Conservation (phyloP, 2,113 vertebrate species). For the Mirza zaza region DNA sequence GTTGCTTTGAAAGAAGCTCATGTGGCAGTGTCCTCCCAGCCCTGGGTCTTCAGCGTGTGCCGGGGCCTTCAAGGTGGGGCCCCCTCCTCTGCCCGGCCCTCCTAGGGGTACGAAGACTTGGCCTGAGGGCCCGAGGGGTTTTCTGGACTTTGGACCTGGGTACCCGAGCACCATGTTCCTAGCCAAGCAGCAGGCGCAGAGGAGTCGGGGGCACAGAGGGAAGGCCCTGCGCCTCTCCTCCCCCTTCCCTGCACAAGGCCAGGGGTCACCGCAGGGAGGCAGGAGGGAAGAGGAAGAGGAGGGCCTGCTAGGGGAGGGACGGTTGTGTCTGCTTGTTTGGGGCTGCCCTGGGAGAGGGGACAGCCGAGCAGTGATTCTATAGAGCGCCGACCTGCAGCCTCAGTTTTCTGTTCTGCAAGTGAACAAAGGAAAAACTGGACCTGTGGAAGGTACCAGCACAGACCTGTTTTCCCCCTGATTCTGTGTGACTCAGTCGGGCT, state of each 20-base stretch:
- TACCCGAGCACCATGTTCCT: not conserved
- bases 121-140: too few species aligned
- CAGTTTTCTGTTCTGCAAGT: not conserved
- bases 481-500: not conserved
- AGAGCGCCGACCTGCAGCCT: not conserved
- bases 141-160: not conserved
- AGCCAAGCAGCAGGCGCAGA: not conserved
- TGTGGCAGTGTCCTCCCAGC: accelerated
- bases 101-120: not conserved
- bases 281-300: accelerated
- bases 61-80: not conserved
- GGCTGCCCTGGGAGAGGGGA: accelerated
- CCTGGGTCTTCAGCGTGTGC: accelerated
- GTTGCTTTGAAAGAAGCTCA: not conserved
- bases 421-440: not conserved
- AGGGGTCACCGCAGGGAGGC: not conserved
- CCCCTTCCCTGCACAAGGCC: accelerated
- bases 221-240: accelerated
- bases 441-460: not conserved
- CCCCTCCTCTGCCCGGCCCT: too few species aligned
- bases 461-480: not conserved
- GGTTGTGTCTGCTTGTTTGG: not conserved
- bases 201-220: accelerated
- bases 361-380: too few species aligned
- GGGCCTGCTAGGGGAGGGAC: not conserved